Evolutionary conservation across 2,888 invertebrate genomes (phyloP), one percentile per base, ranked within the genome.

Genomic region (Rotaria magnacalcarata): DNA sequence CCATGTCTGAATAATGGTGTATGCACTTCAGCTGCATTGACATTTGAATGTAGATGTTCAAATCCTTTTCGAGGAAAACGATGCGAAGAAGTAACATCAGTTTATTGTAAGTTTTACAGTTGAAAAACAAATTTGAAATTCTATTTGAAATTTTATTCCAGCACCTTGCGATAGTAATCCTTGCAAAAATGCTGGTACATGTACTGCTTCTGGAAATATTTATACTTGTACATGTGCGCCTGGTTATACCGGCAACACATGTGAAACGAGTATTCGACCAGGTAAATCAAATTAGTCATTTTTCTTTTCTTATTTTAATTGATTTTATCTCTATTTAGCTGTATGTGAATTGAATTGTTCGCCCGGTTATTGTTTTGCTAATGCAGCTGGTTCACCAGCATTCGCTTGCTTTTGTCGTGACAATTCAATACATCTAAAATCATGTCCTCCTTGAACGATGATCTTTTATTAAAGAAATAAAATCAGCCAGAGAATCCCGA

Each of bases 1-100:
- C 87, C 87, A 58, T 87, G 87, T 67, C 47, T 58, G n/a, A 87
- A 87, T 27, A 85, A 85, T 52, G 87, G 84, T 58, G 41, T 34
- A 19, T 87, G 87, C 80, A 1, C 2, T 19, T 43, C 58, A 41
- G 58, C 34, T 41, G 34, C 67, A 34, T 34, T 67, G 34, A 27
- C 67, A 34, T 67, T n/a, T 67, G 34, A 34, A 34, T 67, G 67
- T 67, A 34, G 19, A 41, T 67, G 67, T 67, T 19, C 27, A 34
- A 67, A 0, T 67, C 67, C 67, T 34, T 67, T 6, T 19, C 67
- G 67, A 14, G 67, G 67, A 27, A 27, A 67, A 34, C 67, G 14
- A 34, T 67, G 67, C 34, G 67, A 67, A 67, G 11, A 34, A 34
- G 34, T 67, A 19, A 27, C 67, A 67, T 19, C 67, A 6, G 16